Conservation (phyloP, 2,888 invertebrate species). For the Epirrhoe tristata region DNA sequence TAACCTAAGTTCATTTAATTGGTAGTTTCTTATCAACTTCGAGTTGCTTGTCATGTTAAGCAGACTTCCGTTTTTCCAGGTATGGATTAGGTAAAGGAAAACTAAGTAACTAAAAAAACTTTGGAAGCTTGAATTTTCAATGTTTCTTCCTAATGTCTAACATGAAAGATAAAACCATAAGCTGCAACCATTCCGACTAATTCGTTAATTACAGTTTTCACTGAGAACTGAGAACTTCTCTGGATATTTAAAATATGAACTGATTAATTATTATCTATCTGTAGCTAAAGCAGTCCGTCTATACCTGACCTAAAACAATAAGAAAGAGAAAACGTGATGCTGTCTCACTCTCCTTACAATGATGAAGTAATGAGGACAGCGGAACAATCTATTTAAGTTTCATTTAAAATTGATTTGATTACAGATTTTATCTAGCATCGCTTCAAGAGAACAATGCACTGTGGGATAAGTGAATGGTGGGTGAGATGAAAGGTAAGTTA, state of each 20-base stretch:
- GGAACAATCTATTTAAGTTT: slow-evolving; percentile 48
- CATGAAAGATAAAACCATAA: no score
- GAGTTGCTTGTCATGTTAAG: no score
- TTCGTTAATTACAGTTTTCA: not conserved
- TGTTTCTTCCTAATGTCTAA: no score
- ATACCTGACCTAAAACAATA: slow-evolving; percentile 17
- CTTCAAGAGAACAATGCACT: slow-evolving; percentile 29
- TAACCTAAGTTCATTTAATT: no score
- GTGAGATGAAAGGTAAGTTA: slow-evolving; percentile 10
- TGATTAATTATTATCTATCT: not conserved
- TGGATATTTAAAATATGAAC: not conserved
- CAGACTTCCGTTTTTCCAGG: no score
- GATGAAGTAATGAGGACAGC: slow-evolving; percentile 51
- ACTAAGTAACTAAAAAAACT: no score
- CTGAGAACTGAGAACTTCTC: no score
- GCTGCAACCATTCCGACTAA: not conserved
- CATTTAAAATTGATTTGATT: slow-evolving; percentile 50
- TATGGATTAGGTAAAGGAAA: no score
- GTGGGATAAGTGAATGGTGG: slow-evolving; percentile 22
- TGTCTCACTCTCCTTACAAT: slow-evolving; percentile 29
- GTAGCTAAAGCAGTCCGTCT: slow-evolving; percentile 13
- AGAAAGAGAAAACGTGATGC: slow-evolving; percentile 28
- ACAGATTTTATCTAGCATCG: slow-evolving; percentile 42
- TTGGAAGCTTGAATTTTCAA: no score
- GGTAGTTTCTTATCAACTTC: no score